These are phyloP conservation scores for Drosophila rellima DNA, from an alignment of 2,888 invertebrate species.

Conservation along the genomic window DNA sequence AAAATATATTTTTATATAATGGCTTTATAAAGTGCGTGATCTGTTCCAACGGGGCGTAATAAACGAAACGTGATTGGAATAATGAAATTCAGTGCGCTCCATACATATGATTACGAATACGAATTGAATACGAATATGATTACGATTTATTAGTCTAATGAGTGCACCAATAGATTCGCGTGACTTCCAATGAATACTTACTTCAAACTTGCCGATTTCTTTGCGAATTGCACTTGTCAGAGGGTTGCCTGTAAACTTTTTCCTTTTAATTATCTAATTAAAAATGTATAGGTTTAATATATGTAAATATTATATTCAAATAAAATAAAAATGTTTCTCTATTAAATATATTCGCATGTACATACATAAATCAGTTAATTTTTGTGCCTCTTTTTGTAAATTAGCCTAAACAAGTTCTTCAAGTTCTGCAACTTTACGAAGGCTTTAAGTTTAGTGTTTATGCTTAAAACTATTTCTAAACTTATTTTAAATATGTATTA, in stretches of 20 bases:
- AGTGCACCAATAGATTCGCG: constrained; percentile 65
- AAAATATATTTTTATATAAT: constrained; percentile 63
- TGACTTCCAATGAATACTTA: constrained; percentile 54
- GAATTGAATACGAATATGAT: constrained; percentile 51
- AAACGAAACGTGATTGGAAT: constrained; percentile 67
- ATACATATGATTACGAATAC: constrained; percentile 52
- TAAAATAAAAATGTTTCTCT: background rate
- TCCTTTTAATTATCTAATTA: background rate
- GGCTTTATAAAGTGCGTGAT: constrained; percentile 74
- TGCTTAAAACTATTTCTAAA: constrained; percentile 1
- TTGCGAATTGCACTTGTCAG: constrained; percentile 7
- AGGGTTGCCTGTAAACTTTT: constrained; percentile 1
- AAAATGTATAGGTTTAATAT: background rate
- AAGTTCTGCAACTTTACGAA: constrained; percentile 1
- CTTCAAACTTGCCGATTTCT: constrained; percentile 5
- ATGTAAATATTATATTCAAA: background rate
- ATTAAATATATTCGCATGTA: background rate
- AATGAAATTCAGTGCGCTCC: constrained; percentile 56
- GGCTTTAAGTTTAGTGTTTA: background rate
- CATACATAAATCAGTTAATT: background rate
- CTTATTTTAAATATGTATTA: background rate
- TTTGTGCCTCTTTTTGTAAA: background rate
- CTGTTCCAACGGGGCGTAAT: constrained; percentile 44
- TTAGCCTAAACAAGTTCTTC: constrained; percentile 8
- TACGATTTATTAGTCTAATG: constrained; percentile 70